phyloP scores from a whole-genome alignment of 2,797 vertebrate genomes.

The Sebastes iracundus region DNA sequence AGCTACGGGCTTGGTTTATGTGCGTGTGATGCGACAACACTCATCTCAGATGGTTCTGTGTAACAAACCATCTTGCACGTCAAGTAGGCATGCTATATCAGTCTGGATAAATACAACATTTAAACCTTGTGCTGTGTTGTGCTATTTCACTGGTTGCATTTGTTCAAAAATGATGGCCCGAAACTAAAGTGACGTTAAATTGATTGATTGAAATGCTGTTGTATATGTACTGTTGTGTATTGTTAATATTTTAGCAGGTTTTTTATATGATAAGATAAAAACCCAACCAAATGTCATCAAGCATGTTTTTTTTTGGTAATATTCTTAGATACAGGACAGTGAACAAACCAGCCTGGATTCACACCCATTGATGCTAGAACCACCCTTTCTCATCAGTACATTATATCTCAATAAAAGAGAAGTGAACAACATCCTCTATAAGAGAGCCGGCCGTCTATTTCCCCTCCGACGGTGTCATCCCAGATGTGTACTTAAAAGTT shows the following conservation, averaged over 20 bases:
- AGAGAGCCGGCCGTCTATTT: conserved; percentile 44
- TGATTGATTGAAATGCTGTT: neutral
- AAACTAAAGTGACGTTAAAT: neutral
- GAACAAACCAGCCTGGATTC: neutral
- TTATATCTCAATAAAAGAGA: conserved; percentile 45
- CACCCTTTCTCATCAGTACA: neutral
- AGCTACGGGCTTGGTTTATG: neutral
- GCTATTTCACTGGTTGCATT: neutral
- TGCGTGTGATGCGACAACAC: neutral
- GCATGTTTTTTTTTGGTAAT: neutral
- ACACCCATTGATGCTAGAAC: neutral
- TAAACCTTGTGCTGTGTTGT: neutral
- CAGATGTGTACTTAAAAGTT: conserved; percentile 55
- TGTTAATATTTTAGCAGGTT: neutral
- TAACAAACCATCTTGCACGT: neutral
- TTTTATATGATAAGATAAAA: neutral
- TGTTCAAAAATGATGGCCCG: neutral
- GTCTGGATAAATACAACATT: neutral
- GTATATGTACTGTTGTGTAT: neutral
- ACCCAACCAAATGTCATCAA: neutral
- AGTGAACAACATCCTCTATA: conserved; percentile 46
- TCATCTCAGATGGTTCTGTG: neutral
- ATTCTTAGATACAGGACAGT: neutral
- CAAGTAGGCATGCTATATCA: neutral
- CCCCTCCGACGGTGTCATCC: conserved; percentile 28